Conservation (phyloP, 2,888 invertebrate genomes). For the Tetrapedia diversipes region DNA sequence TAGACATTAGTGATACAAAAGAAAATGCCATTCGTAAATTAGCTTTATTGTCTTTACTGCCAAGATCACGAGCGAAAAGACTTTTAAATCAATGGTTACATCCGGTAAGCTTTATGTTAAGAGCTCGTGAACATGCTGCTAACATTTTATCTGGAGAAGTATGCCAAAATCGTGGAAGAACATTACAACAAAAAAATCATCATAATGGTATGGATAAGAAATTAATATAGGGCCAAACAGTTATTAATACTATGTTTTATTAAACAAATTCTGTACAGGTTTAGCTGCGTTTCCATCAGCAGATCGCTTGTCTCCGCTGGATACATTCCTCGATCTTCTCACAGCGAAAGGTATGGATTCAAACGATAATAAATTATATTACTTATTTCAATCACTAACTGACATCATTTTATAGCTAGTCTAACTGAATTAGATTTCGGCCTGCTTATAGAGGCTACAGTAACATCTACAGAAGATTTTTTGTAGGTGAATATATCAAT, state of each 20-base stretch:
- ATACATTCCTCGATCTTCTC: slow-evolving; percentile 92
- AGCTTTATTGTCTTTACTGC: slow-evolving; percentile 88
- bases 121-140: slow-evolving; percentile 92
- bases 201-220: slow-evolving; percentile 73
- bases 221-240: neutral
- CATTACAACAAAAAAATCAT: slow-evolving; percentile 77
- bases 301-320: slow-evolving; percentile 90
- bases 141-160: slow-evolving; percentile 90
- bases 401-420: slow-evolving; percentile 85
- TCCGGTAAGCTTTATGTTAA: slow-evolving; percentile 89
- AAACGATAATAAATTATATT: neutral
- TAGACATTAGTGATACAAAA: slow-evolving; percentile 83
- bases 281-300: slow-evolving; percentile 89
- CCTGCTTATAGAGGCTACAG: slow-evolving; percentile 92
- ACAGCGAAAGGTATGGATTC: slow-evolving; percentile 88
- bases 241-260: neutral
- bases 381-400: neutral
- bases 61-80: slow-evolving; percentile 90
- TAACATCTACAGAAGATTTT: slow-evolving; percentile 86
- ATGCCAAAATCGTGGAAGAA: slow-evolving; percentile 78
- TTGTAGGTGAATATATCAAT: slow-evolving; percentile 67
- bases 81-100: slow-evolving; percentile 91
- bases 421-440: slow-evolving; percentile 93
- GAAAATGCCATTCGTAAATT: slow-evolving; percentile 88
- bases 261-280: slow-evolving; percentile 82